phyloP scores from a whole-genome alignment of 2,113 vertebrate genomes.

The Aleadryas rufinucha region DNA sequence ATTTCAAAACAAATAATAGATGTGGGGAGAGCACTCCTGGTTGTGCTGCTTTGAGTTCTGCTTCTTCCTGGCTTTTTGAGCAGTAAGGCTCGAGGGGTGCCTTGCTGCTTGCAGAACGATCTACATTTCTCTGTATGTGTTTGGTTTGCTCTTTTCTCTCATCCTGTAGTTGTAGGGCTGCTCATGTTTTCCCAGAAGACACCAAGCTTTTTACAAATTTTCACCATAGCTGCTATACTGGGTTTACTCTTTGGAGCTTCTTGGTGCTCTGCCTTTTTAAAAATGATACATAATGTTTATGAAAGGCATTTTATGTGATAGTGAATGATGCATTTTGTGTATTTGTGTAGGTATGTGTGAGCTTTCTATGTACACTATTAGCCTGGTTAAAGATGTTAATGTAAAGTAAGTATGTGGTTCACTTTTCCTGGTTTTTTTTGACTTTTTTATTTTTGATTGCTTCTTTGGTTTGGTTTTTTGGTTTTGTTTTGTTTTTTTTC shows the following conservation, averaged over 20 bases:
- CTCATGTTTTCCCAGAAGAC: not conserved
- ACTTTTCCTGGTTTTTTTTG: not conserved
- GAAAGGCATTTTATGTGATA: not conserved
- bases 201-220: not conserved
- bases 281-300: not conserved
- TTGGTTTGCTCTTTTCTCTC: not conserved
- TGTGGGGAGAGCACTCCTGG: not conserved
- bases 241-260: not conserved
- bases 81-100: rapidly evolving
- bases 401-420: not conserved
- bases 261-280: not conserved
- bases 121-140: not conserved
- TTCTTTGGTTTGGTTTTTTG: not conserved
- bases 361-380: not conserved
- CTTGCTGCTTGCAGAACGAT: not conserved
- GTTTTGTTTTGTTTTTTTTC: not conserved
- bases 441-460: rapidly evolving
- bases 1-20: not conserved
- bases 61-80: not conserved
- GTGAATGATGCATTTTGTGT: not conserved
- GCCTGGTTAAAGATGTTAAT: not conserved
- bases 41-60: not conserved
- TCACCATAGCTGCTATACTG: not conserved
- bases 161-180: not conserved
- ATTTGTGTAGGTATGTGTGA: not conserved